A percentile compares a stretch with the other conserved stretches of the same genome.
Evolutionary conservation across 64 coral and sea anemone species (phyloP).

Genomic region (Exaiptasia diaphana): DNA sequence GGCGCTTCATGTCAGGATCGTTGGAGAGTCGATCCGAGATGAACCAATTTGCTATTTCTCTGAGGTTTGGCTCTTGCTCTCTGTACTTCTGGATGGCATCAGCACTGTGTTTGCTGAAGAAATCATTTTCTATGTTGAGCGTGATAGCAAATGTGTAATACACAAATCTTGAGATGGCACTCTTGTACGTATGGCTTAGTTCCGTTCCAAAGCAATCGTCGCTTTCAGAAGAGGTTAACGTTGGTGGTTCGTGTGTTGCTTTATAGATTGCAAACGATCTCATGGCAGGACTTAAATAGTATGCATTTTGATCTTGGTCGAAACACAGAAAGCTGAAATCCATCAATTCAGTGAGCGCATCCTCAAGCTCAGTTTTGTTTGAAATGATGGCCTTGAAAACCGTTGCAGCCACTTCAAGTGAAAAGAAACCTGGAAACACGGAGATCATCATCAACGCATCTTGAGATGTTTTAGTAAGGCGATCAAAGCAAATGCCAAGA

Average conservation of each 20-base stretch:
- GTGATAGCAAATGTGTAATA: too few relatives aligned
- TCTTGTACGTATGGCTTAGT: too few relatives aligned
- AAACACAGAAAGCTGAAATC: too few relatives aligned
- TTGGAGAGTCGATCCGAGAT: not conserved
- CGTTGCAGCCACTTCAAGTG: too few relatives aligned
- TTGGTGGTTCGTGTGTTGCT: too few relatives aligned
- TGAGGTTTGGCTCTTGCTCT: not conserved
- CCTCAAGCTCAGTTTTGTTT: too few relatives aligned
- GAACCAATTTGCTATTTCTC: not conserved
- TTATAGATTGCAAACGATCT: not conserved
- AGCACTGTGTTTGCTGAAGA: constrained; percentile 21
- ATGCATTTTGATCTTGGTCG: too few relatives aligned
- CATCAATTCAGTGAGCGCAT: too few relatives aligned
- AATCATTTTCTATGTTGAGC: constrained; percentile 1
- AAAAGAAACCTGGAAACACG: too few relatives aligned
- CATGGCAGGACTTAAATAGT: not conserved
- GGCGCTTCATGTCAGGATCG: not conserved
- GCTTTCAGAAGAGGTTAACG: too few relatives aligned
- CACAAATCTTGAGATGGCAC: too few relatives aligned
- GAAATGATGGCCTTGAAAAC: not conserved
- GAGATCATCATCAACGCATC: constrained; percentile 5
- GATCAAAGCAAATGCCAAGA: not conserved
- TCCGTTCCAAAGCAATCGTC: too few relatives aligned
- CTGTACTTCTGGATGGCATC: constrained; percentile 26
- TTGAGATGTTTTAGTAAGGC: not conserved